A percentile compares a stretch with the other conserved stretches of the same genome.
Evolutionary conservation across 2,797 vertebrate genomes (phyloP).

Genomic region (Glyptemys insculpta): DNA sequence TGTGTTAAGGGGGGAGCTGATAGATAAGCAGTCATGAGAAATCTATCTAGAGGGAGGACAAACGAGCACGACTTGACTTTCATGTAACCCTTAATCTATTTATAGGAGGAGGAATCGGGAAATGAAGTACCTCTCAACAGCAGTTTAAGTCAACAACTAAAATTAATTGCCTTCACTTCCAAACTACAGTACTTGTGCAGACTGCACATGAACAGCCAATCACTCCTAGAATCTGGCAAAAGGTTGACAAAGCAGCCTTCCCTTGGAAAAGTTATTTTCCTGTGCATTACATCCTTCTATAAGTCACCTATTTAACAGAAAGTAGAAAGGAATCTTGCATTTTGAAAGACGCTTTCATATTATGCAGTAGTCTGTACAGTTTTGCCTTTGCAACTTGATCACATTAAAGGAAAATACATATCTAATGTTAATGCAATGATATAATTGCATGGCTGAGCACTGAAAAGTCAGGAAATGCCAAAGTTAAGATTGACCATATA

Average conservation of each 20-base stretch:
- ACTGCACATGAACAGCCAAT: slow-evolving; percentile 61
- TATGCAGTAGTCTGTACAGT: background rate
- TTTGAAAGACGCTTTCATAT: background rate
- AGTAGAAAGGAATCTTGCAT: background rate
- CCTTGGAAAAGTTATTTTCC: slow-evolving; percentile 3
- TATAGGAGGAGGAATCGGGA: slow-evolving; percentile 75
- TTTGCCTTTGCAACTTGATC: background rate
- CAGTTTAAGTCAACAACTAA: slow-evolving; percentile 81
- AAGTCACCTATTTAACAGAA: slow-evolving; percentile 13
- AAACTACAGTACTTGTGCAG: slow-evolving; percentile 61
- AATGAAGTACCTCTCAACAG: slow-evolving; percentile 80
- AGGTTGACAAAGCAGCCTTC: slow-evolving; percentile 47
- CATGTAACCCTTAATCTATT: slow-evolving; percentile 77
- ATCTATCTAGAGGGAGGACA: slow-evolving; percentile 73
- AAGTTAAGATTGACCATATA: rapidly evolving
- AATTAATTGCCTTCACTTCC: slow-evolving; percentile 81
- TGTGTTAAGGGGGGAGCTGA: slow-evolving; percentile 58
- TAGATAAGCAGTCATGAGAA: slow-evolving; percentile 75
- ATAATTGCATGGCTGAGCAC: rapidly evolving
- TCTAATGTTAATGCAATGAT: rapidly evolving
- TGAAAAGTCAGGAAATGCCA: rapidly evolving
- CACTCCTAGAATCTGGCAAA: slow-evolving; percentile 58
- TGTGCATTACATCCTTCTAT: background rate
- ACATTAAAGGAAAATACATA: background rate
- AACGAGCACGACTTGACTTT: slow-evolving; percentile 77